Percentiles rank a stretch among this genome's conserved stretches.
Evolutionary conservation across 2,113 vertebrate species (phyloP).

Genomic region (Gopherus flavomarginatus): DNA sequence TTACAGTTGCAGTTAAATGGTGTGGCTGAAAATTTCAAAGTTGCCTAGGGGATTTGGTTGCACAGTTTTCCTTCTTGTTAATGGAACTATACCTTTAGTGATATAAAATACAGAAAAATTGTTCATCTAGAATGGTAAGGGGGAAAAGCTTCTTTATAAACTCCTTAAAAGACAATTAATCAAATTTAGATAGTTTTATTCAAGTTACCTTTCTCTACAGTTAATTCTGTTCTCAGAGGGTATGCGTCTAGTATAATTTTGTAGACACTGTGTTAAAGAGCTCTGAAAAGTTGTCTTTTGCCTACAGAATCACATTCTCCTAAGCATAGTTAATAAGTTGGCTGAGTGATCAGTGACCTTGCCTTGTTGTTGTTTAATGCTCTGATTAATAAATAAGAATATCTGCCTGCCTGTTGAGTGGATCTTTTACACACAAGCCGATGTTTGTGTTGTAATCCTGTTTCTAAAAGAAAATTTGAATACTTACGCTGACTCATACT

Average conservation of each 20-base stretch:
- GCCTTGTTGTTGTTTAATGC: not conserved
- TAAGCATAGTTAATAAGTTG: not conserved
- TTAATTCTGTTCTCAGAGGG: not conserved
- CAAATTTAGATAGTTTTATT: slow-evolving; percentile 59
- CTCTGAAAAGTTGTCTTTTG: slow-evolving; percentile 20
- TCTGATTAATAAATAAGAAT: not conserved
- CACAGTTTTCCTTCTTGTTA: slow-evolving; percentile 67
- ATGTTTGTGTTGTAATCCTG: accelerated
- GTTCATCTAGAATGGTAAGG: slow-evolving; percentile 23
- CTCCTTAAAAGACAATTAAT: slow-evolving; percentile 64
- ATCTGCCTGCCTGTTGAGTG: accelerated
- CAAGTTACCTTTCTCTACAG: not conserved
- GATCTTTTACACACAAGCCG: not conserved
- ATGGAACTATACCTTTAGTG: slow-evolving; percentile 58
- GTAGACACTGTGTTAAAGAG: not conserved
- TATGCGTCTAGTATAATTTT: not conserved
- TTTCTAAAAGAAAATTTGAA: not conserved
- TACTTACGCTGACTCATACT: not conserved
- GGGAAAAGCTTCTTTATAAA: slow-evolving; percentile 51
- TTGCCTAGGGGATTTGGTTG: slow-evolving; percentile 38
- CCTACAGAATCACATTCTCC: not conserved
- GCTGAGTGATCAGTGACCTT: not conserved
- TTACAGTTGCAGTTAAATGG: slow-evolving; percentile 30
- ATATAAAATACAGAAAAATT: slow-evolving; percentile 59
- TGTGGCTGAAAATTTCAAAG: not conserved